Conservation (phyloP, 2,888 invertebrate genomes). For the Lysandra coridon region DNA sequence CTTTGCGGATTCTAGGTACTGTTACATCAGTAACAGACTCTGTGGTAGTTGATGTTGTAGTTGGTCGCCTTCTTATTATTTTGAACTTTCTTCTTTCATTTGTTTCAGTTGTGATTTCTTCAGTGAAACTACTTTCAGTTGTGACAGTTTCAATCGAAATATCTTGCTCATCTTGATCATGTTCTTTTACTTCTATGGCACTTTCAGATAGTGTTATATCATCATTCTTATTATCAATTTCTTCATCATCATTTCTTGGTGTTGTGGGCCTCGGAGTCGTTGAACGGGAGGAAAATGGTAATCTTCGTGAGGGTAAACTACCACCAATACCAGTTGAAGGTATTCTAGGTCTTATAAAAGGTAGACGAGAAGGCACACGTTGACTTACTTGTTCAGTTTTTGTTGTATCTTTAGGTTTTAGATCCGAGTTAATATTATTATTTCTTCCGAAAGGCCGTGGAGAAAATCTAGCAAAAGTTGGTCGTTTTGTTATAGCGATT, state of each 20-base stretch:
- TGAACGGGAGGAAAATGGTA: conserved; percentile 58
- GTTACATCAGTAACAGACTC: conserved; percentile 44
- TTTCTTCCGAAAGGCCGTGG: conserved; percentile 68
- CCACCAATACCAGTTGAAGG: conserved; percentile 46
- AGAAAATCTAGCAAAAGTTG: conserved; percentile 65
- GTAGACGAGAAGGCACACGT: conserved; percentile 52
- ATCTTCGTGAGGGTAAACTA: conserved; percentile 54
- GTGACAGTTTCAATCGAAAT: conserved; percentile 52
- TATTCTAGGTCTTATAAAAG: conserved; percentile 46
- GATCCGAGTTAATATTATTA: conserved; percentile 43
- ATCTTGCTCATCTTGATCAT: conserved; percentile 51
- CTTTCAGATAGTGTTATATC: conserved; percentile 74
- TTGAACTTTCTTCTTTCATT: conserved; percentile 62
- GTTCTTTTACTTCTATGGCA: conserved; percentile 73
- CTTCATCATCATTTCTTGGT: conserved; percentile 52
- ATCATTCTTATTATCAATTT: conserved; percentile 60
- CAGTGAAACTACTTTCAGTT: conserved; percentile 48
- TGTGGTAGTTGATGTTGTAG: conserved; percentile 49
- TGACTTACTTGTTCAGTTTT: conserved; percentile 47
- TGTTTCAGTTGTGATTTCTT: conserved; percentile 56
- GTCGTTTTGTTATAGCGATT: conserved; percentile 51
- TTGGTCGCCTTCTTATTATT: conserved; percentile 64
- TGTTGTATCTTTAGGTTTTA: conserved; percentile 44
- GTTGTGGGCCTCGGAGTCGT: conserved; percentile 54
- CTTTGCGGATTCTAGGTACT: conserved; percentile 60